These are phyloP conservation scores for Boulengeromyrus knoepffleri DNA, from an alignment of 2,113 vertebrate genomes.

Conservation along the genomic window DNA sequence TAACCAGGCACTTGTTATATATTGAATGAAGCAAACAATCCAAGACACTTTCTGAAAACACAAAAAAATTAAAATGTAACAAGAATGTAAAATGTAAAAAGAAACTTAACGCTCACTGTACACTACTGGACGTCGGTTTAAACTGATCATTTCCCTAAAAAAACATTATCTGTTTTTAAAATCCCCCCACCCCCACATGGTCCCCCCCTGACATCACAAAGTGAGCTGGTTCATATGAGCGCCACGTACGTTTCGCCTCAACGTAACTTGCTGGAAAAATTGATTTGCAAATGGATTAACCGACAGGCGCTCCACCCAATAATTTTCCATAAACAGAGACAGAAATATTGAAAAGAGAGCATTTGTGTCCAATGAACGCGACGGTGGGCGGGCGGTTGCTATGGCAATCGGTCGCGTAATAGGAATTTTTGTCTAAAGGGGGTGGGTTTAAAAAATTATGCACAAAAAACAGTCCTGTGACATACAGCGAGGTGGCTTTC, in stretches of 20 bases:
- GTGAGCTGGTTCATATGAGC: slow-evolving; percentile 24
- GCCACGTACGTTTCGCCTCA: slow-evolving; percentile 58
- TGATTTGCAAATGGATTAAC: slow-evolving; percentile 21
- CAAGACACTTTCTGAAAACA: not conserved
- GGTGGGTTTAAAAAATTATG: not conserved
- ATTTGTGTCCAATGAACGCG: slow-evolving; percentile 35
- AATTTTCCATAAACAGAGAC: slow-evolving; percentile 39
- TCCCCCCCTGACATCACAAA: slow-evolving; percentile 7
- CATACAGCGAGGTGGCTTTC: not conserved
- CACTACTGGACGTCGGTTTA: not conserved
- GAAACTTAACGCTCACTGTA: not conserved
- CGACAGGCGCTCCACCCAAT: slow-evolving; percentile 43
- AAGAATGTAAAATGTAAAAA: not conserved
- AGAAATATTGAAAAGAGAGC: not conserved
- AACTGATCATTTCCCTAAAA: not conserved
- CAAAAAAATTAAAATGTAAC: not conserved
- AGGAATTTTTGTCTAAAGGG: slow-evolving; percentile 17
- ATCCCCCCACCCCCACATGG: not conserved
- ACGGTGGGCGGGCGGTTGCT: slow-evolving; percentile 39
- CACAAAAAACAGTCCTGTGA: slow-evolving; percentile 5
- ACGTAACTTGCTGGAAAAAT: slow-evolving; percentile 31
- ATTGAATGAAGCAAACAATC: not conserved
- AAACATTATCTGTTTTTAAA: not conserved
- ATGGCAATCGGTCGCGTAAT: slow-evolving; percentile 41
- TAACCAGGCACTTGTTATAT: not conserved